phyloP scores from a whole-genome alignment of 2,113 vertebrate species.

The Ptilorrhoa leucosticta region DNA sequence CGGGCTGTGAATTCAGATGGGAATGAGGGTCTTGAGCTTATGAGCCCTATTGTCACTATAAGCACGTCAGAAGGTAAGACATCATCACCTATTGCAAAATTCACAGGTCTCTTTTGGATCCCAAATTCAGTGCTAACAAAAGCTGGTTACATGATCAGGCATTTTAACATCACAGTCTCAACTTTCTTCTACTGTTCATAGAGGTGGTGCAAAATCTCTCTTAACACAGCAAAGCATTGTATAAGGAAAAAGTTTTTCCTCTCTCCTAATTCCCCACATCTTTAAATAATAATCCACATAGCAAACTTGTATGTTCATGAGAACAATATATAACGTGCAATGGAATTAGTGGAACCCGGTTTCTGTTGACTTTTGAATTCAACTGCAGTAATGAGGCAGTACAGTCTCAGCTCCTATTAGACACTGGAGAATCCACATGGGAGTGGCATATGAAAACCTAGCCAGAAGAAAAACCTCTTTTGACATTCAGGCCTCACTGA shows the following conservation, averaged over 20 bases:
- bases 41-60: conserved; percentile 82
- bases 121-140: background rate
- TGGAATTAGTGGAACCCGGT: background rate
- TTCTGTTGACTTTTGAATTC: background rate
- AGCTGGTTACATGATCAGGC: background rate
- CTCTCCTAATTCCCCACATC: background rate
- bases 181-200: background rate
- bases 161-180: background rate
- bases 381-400: background rate
- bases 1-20: conserved; percentile 86
- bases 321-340: background rate
- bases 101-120: background rate
- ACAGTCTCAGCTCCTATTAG: background rate
- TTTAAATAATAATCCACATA: background rate
- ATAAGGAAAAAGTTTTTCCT: background rate
- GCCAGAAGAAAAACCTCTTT: background rate
- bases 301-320: background rate
- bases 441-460: background rate
- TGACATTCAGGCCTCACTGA: background rate
- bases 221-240: background rate
- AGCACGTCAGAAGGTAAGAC: conserved; percentile 83
- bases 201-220: background rate
- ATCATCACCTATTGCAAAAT: background rate
- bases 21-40: conserved; percentile 87
- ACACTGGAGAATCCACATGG: background rate